Evolutionary conservation across 2,888 invertebrate genomes (phyloP).

Genomic region (Melanophora roralis): DNA sequence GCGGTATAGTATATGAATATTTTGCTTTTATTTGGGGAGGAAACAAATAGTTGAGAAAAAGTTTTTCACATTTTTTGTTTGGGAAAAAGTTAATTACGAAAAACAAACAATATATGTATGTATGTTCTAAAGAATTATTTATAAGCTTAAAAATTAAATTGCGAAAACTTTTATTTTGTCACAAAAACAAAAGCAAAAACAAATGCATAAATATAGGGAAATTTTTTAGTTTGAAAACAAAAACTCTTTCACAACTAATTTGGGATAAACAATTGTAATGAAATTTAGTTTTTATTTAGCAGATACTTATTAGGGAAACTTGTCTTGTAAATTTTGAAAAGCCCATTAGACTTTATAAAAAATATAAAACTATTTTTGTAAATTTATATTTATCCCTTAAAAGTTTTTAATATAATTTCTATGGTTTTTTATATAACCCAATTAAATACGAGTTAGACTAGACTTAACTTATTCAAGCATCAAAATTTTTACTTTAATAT

Average conservation of each 20-base stretch:
- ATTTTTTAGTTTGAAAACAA: constrained; percentile 13
- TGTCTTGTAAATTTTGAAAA: too few species aligned
- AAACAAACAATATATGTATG: constrained; percentile 42
- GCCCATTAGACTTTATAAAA: too few species aligned
- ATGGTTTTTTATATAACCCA: too few species aligned
- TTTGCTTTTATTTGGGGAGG: constrained; percentile 10
- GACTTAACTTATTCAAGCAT: too few species aligned
- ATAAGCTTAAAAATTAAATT: constrained; percentile 58
- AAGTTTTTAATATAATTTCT: too few species aligned
- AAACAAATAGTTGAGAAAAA: constrained; percentile 51
- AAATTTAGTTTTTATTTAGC: not conserved
- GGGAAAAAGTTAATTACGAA: constrained; percentile 52
- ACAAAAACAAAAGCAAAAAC: constrained; percentile 36
- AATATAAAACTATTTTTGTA: too few species aligned
- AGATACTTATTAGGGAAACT: not conserved
- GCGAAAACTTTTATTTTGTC: constrained; percentile 45
- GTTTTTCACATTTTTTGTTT: constrained; percentile 30
- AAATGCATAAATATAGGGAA: constrained; percentile 27
- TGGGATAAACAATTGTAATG: constrained; percentile 16
- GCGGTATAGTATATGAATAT: not conserved
- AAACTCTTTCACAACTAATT: constrained; percentile 34
- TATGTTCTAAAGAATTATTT: constrained; percentile 48
- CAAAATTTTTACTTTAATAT: too few species aligned
- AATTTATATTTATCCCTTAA: too few species aligned
- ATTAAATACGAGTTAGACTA: too few species aligned